A percentile compares a stretch with the other conserved stretches of the same genome.
phyloP scores from a whole-genome alignment of 2,888 invertebrate species.

The Cenopis cana region DNA sequence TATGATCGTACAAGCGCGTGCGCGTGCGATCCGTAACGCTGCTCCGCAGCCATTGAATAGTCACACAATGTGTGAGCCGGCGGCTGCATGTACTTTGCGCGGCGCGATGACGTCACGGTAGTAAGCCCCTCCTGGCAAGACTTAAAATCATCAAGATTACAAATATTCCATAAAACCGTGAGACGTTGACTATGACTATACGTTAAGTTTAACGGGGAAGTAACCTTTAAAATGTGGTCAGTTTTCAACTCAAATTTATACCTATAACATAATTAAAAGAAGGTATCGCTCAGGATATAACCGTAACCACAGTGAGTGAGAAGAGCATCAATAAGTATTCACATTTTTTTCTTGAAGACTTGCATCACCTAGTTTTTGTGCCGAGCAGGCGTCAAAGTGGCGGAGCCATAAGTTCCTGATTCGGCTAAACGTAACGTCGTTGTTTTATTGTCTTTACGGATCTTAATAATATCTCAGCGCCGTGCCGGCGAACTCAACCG shows the following conservation, averaged over 20 bases:
- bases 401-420: not conserved
- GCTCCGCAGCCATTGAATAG: too few relatives aligned
- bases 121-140: too few relatives aligned
- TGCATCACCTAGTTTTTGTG: not conserved
- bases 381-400: too few relatives aligned
- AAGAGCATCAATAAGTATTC: not conserved
- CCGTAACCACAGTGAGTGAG: not conserved
- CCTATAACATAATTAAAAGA: not conserved
- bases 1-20: too few relatives aligned
- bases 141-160: not conserved
- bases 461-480: slow-evolving; percentile 29
- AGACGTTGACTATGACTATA: too few relatives aligned
- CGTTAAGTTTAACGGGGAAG: too few relatives aligned
- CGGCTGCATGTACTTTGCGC: too few relatives aligned
- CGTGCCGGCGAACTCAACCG: slow-evolving; percentile 33
- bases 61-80: too few relatives aligned
- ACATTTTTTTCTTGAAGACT: not conserved
- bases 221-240: too few relatives aligned
- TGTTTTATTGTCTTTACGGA: slow-evolving; percentile 19
- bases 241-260: not conserved
- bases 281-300: not conserved
- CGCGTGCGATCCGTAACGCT: too few relatives aligned
- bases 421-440: slow-evolving; percentile 26
- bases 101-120: too few relatives aligned
- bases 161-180: not conserved